These are phyloP conservation scores for Drosophila austrosaltans DNA, from an alignment of 2,888 invertebrate species.

Conservation along the genomic window DNA sequence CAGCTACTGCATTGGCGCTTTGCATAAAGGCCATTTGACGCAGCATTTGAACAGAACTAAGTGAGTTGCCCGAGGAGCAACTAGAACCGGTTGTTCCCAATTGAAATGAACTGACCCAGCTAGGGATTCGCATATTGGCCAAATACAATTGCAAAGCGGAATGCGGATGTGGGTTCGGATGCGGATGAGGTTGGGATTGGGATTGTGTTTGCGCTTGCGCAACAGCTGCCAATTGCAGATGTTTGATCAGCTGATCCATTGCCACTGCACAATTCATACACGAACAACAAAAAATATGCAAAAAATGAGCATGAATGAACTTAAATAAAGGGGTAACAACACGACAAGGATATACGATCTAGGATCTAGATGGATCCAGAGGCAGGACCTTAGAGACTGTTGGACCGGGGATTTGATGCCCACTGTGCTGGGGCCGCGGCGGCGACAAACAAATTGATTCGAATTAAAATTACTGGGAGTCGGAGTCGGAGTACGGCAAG, in stretches of 20 bases:
- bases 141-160: conserved; percentile 89
- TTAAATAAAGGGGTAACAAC: background rate
- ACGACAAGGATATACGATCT: background rate
- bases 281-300: background rate
- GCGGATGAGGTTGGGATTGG: conserved; percentile 17
- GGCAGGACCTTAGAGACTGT: conserved; percentile 9
- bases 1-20: conserved; percentile 52
- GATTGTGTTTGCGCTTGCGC: conserved; percentile 60
- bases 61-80: conserved; percentile 31
- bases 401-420: conserved; percentile 34
- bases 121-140: conserved; percentile 82
- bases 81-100: conserved; percentile 75
- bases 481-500: conserved; percentile 31
- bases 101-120: conserved; percentile 85
- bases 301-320: conserved; percentile 1
- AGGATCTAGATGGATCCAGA: background rate
- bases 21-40: conserved; percentile 67
- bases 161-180: conserved; percentile 28
- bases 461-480: conserved; percentile 70
- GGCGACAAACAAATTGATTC: conserved; percentile 78
- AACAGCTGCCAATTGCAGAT: conserved; percentile 86
- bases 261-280: background rate
- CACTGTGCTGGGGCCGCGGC: conserved; percentile 70
- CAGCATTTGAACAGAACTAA: conserved; percentile 48
- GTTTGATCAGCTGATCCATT: conserved; percentile 84